Conservation (phyloP, 2,888 invertebrate species). For the Antheraea yamamai region DNA sequence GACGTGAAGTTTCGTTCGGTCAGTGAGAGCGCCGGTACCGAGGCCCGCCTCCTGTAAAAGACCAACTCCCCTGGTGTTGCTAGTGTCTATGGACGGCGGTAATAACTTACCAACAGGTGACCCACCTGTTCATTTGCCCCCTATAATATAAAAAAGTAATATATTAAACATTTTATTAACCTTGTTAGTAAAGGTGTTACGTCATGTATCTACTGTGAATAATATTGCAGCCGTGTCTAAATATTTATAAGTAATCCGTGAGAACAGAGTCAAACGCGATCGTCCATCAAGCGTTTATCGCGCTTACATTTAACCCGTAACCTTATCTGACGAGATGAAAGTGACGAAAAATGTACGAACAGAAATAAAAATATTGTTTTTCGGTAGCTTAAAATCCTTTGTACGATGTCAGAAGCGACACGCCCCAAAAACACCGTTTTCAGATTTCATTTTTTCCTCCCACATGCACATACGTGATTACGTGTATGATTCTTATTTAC, state of each 20-base stretch:
- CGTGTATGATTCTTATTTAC: background rate
- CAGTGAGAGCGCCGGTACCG: too few species aligned
- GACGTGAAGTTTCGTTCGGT: too few species aligned
- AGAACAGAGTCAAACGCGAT: slow-evolving; percentile 63
- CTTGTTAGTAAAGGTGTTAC: background rate
- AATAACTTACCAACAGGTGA: too few species aligned
- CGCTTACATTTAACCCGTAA: slow-evolving; percentile 58
- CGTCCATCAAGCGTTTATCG: slow-evolving; percentile 78
- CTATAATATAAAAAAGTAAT: too few species aligned
- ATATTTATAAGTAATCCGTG: slow-evolving; percentile 40
- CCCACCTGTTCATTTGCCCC: too few species aligned
- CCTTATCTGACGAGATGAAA: slow-evolving; percentile 71
- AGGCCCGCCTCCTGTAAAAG: too few species aligned
- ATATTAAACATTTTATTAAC: too few species aligned
- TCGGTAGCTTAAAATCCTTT: slow-evolving; percentile 49
- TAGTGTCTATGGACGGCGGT: too few species aligned
- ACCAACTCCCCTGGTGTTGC: too few species aligned
- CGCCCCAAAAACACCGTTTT: slow-evolving; percentile 24
- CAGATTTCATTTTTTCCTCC: slow-evolving; percentile 26
- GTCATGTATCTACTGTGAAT: background rate
- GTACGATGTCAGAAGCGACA: slow-evolving; percentile 30
- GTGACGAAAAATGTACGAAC: slow-evolving; percentile 54
- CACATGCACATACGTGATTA: slow-evolving; percentile 20
- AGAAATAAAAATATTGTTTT: slow-evolving; percentile 54
- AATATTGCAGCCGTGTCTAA: slow-evolving; percentile 37